Percentiles rank a stretch among this genome's conserved stretches.
These are phyloP conservation scores for Sepioteuthis lessoniana DNA, from an alignment of 2,888 invertebrate genomes.

Conservation along the genomic window DNA sequence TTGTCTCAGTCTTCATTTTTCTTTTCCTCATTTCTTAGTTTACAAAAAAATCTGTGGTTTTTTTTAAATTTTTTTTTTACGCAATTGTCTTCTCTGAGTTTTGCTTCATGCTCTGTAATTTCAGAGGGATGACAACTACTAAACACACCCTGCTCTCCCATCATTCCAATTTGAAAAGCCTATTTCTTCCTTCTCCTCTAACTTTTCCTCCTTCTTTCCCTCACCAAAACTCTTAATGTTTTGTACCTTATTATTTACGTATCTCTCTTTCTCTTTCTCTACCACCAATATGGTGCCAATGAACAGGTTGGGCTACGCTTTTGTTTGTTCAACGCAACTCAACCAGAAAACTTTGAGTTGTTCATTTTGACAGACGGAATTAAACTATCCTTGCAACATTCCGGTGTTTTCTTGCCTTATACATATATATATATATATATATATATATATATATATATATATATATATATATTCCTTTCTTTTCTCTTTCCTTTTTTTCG, in stretches of 20 bases:
- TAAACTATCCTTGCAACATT: not conserved
- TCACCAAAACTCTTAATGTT: not conserved
- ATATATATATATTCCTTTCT: not conserved
- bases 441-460: not conserved
- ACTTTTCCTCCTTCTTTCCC: not conserved
- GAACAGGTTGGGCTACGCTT: not conserved
- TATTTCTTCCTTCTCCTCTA: not conserved
- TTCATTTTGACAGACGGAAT: conserved; percentile 6
- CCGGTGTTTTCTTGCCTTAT: not conserved
- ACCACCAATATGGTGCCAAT: not conserved
- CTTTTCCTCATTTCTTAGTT: not conserved
- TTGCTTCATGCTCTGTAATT: not conserved
- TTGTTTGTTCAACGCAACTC: not conserved
- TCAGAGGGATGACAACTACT: not conserved
- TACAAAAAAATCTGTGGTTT: not conserved
- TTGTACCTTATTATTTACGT: too few relatives aligned
- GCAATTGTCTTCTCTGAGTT: not conserved
- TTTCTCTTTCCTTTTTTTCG: not conserved
- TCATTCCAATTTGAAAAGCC: not conserved
- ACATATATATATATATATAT: not conserved
- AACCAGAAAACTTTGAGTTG: not conserved
- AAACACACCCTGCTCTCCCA: not conserved
- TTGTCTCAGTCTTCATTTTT: not conserved
- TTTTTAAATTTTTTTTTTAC: not conserved
- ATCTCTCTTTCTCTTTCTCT: not conserved